Base-by-base conservation (phyloP, 2,888 invertebrate species). In the Ligdia adustata region DNA sequence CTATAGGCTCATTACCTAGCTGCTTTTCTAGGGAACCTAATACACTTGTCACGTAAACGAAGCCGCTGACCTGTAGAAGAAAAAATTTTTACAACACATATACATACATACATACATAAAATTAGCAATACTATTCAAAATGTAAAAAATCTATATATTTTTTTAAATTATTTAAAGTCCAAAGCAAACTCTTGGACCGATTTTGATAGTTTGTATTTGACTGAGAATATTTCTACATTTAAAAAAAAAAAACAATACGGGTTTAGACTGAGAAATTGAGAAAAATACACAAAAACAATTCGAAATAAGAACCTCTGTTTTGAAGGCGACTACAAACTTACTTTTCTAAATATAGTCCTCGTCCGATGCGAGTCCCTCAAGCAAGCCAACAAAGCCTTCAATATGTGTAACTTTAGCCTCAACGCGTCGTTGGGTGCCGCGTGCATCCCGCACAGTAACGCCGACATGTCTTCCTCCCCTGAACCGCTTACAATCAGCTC, bases 401-500 rank as follows among this genome's bases (percentile, higher is more conserved):
- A 90, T 74, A 99, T 96, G 75, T 98, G 97, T 27, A 96, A 94
- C 82, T 98, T 98, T 15, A 98, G 92, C 51, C 94, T 92, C 24
- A 98, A 89, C 29, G 96, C 95, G 50, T 94, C 93, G 31, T 95
- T 92, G 4, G 97, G 94, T 2, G 97, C 95, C 3, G 97, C 95
- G 88, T 98, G 98, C 93, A 99, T 95, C 11, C 98, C 95, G 29
- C 96, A 96, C 11, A 99, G 91, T 44, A 99, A 90, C 9, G 97
- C 96, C 0, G 96, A 95, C 98, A 99, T 97, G 66, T 99, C 98
- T 66, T 99, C 99, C 69, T 99, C 99, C 0, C 98, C 98, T 0
- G 97, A 98, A 18, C 96, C 94, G 34, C 96, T 97, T 52, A 98
- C 91, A 62, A 98, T 94, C 27, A 98, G 84, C 86, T 98, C 97